Conservation (phyloP, 2,113 vertebrate species). For the Calidris pygmaea region DNA sequence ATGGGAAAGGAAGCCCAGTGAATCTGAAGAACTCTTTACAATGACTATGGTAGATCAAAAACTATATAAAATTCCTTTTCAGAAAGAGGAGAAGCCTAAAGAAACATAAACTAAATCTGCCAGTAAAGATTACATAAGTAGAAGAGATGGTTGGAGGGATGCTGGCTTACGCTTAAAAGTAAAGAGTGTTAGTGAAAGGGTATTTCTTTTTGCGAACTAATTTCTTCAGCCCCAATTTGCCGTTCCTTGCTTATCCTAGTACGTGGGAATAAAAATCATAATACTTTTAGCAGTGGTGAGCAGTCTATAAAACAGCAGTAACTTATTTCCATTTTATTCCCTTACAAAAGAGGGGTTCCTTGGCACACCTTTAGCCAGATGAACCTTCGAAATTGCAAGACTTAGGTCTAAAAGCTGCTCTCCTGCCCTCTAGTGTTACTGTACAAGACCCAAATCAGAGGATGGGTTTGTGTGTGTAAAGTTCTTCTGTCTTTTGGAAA, state of each 20-base stretch:
- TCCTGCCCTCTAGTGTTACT: slow-evolving; percentile 43
- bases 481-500: not conserved
- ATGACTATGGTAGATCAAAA: not conserved
- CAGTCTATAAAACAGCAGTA: not conserved
- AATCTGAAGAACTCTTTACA: not conserved
- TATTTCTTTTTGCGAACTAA: not conserved
- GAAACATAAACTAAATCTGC: not conserved
- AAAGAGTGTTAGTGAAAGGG: not conserved
- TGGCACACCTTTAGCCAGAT: not conserved
- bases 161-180: not conserved
- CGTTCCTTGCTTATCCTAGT: not conserved
- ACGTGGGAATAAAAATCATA: not conserved
- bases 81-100: not conserved
- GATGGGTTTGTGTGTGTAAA: not conserved
- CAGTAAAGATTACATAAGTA: not conserved
- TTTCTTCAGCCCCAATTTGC: not conserved
- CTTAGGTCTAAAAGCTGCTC: not conserved
- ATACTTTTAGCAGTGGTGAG: not conserved
- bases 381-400: not conserved
- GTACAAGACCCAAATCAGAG: not conserved
- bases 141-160: not conserved
- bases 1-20: not conserved
- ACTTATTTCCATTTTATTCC: not conserved
- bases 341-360: accelerated
- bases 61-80: not conserved